Evolutionary conservation across 2,113 vertebrate genomes (phyloP), one percentile per base, ranked within the genome.

Genomic region (Australoheros scitulus): DNA sequence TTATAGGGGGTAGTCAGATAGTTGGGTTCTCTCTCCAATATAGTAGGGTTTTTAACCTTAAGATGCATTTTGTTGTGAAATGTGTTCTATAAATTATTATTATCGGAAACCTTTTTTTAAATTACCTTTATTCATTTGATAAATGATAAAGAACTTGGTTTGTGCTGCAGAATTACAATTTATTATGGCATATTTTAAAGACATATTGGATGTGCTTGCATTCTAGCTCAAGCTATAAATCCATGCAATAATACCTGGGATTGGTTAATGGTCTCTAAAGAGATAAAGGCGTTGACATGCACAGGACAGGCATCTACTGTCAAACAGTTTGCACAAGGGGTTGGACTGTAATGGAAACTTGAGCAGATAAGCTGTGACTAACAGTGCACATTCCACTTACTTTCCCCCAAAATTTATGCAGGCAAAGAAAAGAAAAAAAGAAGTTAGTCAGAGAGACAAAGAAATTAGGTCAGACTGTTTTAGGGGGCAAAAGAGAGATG

Each of bases 311-410:
- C 61, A 80, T 63, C 64, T 70, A 60, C 50, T 61, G 59, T 59
- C 32, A 24, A 32, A 22, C 18, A 22, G 58, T 47, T 22, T 77
- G 70, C 81, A 72, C 9, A 18, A 26, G 36, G 3, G 55, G 41
- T 55, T 43, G 59, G 57, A 32, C 76, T 79, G 60, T 55, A 65
- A 24, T 47, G 43, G 59, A 83, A n/a, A 79, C 58, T 60, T 52
- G 34, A 86, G 64, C 3, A 60, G 20, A 80, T 47, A 52, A 70
- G 43, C 11, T 14, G 22, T 68, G 55, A 75, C 63, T 14, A 82
- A 61, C 61, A 58, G 56, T 58, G 29, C 72, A 75, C 22, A 47
- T 36, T 61, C 5, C 43, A 89, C 80, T 87, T 76, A 89, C 81
- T 81, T 79, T 84, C 55, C 72, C 34, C 34, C 17, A 38, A 60